These are phyloP conservation scores for Hymenopus coronatus DNA, from an alignment of 2,888 invertebrate genomes.

Conservation along the genomic window DNA sequence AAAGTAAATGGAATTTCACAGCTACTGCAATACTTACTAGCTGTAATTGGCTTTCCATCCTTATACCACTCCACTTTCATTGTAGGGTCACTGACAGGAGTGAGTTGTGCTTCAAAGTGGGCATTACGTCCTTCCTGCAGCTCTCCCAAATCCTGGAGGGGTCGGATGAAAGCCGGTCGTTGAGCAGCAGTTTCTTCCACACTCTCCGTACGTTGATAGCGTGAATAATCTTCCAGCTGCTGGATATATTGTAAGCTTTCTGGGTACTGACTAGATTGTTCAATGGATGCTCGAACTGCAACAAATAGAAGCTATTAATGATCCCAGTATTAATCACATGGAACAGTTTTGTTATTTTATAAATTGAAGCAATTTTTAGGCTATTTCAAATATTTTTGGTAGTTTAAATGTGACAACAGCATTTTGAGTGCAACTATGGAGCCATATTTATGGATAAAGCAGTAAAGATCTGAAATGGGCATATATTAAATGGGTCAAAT, in stretches of 20 bases:
- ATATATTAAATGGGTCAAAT: too few relatives aligned
- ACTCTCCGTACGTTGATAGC: slow-evolving; percentile 80
- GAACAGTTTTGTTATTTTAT: too few relatives aligned
- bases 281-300: slow-evolving; percentile 73
- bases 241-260: slow-evolving; percentile 87
- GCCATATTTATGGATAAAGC: too few relatives aligned
- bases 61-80: slow-evolving; percentile 96
- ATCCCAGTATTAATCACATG: too few relatives aligned
- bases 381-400: too few relatives aligned
- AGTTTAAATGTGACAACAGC: too few relatives aligned
- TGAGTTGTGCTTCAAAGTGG: slow-evolving; percentile 89
- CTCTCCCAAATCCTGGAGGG: slow-evolving; percentile 80
- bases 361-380: too few relatives aligned
- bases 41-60: slow-evolving; percentile 91
- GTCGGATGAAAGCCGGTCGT: slow-evolving; percentile 83
- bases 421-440: too few relatives aligned
- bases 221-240: slow-evolving; percentile 86
- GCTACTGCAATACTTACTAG: slow-evolving; percentile 58
- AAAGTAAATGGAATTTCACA: too few relatives aligned
- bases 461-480: too few relatives aligned
- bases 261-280: slow-evolving; percentile 86
- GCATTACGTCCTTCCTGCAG: slow-evolving; percentile 88
- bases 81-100: slow-evolving; percentile 87
- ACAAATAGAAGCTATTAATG: background rate
- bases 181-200: slow-evolving; percentile 77